A percentile compares a stretch with the other conserved stretches of the same genome.
Evolutionary conservation across 1,140 invertebrate species (phyloP).

Genomic region (Vollenhovia emeryi): DNA sequence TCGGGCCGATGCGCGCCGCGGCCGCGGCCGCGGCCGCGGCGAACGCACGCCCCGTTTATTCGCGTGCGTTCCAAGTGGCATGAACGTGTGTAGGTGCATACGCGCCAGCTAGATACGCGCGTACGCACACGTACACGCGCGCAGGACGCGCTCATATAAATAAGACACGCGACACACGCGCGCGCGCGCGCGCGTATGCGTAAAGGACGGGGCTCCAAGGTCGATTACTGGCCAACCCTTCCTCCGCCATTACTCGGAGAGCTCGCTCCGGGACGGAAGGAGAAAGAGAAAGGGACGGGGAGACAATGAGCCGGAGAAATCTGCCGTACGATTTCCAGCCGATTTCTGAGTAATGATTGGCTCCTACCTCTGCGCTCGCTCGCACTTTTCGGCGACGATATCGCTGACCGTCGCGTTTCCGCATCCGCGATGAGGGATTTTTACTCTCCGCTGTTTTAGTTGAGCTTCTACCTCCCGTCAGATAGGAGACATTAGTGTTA

Average conservation of each 20-base stretch:
- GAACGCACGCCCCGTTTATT: slow-evolving; percentile 22
- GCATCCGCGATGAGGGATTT: not conserved
- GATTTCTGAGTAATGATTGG: slow-evolving; percentile 1
- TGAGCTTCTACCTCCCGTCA: not conserved
- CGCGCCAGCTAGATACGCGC: not conserved
- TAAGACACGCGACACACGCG: slow-evolving; percentile 39
- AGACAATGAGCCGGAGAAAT: slow-evolving; percentile 33
- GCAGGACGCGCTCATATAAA: slow-evolving; percentile 54
- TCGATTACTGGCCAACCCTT: slow-evolving; percentile 71
- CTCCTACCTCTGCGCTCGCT: not conserved
- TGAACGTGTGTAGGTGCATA: not conserved
- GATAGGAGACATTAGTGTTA: not conserved
- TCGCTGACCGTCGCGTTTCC: not conserved
- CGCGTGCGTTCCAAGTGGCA: slow-evolving; percentile 6
- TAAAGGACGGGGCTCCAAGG: slow-evolving; percentile 76
- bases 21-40: not conserved
- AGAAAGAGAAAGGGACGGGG: slow-evolving; percentile 31
- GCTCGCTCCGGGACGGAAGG: not conserved
- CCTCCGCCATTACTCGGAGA: slow-evolving; percentile 48
- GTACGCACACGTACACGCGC: slow-evolving; percentile 27
- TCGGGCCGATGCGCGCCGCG: slow-evolving; percentile 23
- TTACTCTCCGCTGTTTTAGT: not conserved
- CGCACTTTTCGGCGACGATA: not conserved
- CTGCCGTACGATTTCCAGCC: not conserved
- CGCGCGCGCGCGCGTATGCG: slow-evolving; percentile 60